Percentiles rank a stretch among this genome's conserved stretches.
Evolutionary conservation across 2,888 invertebrate species (phyloP).

Genomic region (Ornithoptera alexandrae): DNA sequence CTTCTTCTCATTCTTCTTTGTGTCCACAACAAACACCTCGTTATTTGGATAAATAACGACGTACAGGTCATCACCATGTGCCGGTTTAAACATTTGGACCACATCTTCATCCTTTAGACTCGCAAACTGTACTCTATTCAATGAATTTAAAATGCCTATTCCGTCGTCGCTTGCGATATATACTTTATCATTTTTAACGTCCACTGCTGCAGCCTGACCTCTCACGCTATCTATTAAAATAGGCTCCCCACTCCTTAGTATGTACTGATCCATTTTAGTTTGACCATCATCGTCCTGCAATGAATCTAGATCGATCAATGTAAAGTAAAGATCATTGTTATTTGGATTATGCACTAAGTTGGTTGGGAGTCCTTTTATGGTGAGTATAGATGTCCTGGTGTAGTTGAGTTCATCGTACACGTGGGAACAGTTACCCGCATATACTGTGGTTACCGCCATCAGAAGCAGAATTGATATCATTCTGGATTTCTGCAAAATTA

Average conservation of each 20-base stretch:
- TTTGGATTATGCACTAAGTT: slow-evolving; percentile 59
- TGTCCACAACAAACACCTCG: slow-evolving; percentile 57
- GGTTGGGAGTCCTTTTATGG: slow-evolving; percentile 68
- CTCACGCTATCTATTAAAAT: slow-evolving; percentile 61
- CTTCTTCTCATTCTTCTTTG: slow-evolving; percentile 57
- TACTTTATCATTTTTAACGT: slow-evolving; percentile 52
- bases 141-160: slow-evolving; percentile 53
- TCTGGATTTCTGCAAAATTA: slow-evolving; percentile 12
- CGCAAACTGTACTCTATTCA: slow-evolving; percentile 54
- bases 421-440: slow-evolving; percentile 57
- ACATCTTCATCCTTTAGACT: slow-evolving; percentile 68
- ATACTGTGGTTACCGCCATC: slow-evolving; percentile 46
- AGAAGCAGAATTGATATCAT: slow-evolving; percentile 57
- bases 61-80: slow-evolving; percentile 54
- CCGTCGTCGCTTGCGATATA: slow-evolving; percentile 68
- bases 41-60: slow-evolving; percentile 65
- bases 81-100: slow-evolving; percentile 63
- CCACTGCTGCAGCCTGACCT: slow-evolving; percentile 68
- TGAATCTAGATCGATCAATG: slow-evolving; percentile 65
- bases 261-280: slow-evolving; percentile 72
- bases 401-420: slow-evolving; percentile 50
- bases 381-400: slow-evolving; percentile 53
- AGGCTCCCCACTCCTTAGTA: slow-evolving; percentile 54
- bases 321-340: slow-evolving; percentile 61
- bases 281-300: slow-evolving; percentile 66